Conservation (phyloP, 92 coral and sea anemone genomes). For the Paragorgia papillata region DNA sequence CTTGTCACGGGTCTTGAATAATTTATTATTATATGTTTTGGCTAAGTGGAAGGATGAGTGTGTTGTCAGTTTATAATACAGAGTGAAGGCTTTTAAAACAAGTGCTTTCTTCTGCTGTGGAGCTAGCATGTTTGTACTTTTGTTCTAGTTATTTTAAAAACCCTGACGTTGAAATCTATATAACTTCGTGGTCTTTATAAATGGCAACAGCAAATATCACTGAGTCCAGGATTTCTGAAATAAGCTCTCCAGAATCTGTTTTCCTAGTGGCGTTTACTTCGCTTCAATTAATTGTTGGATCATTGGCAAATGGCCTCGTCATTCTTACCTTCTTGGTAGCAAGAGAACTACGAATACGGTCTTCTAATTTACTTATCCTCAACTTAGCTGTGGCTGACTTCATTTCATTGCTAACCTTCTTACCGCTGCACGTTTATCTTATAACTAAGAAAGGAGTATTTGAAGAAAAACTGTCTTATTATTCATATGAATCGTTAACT, state of each 20-base stretch:
- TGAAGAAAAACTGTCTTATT: not conserved
- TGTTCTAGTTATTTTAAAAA: no score
- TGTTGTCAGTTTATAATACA: no score
- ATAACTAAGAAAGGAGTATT: not conserved
- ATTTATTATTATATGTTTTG: no score
- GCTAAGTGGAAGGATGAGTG: no score
- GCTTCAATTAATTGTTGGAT: not conserved
- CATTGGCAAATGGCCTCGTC: not conserved
- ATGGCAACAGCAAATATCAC: no score
- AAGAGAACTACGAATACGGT: constrained; percentile 7
- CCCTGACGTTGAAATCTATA: no score
- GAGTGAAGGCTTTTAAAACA: no score
- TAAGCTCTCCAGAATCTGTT: not conserved
- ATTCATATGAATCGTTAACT: not conserved
- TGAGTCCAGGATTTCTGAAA: not conserved
- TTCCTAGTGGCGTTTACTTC: not conserved
- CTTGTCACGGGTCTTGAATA: no score
- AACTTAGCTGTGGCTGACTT: constrained; percentile 17
- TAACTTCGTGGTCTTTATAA: no score
- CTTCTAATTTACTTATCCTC: not conserved
- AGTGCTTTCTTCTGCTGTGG: no score
- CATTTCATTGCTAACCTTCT: not conserved
- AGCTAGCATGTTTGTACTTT: no score
- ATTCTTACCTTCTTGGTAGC: constrained; percentile 3
- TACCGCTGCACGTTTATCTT: not conserved